phyloP scores from a whole-genome alignment of 2,113 vertebrate species.

The Syngnathoides biaculeatus region DNA sequence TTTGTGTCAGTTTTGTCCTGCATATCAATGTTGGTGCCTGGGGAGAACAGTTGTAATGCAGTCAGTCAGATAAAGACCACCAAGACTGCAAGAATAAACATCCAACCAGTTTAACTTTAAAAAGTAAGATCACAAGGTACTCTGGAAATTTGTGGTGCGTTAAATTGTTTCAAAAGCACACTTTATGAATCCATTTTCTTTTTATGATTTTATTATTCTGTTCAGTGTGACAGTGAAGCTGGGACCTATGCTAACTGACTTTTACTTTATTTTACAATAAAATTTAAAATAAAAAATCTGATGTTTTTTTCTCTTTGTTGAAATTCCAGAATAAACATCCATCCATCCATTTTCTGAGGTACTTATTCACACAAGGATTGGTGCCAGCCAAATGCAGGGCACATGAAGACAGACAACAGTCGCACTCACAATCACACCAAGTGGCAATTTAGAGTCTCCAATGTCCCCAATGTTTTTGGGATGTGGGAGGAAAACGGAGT shows the following conservation, averaged over 20 bases:
- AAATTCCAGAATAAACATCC: no score
- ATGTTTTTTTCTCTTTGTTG: neutral
- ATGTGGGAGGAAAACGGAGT: no score
- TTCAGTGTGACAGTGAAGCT: neutral
- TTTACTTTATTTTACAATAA: neutral
- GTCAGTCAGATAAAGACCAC: constrained; percentile 11
- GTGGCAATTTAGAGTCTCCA: no score
- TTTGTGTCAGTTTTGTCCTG: neutral
- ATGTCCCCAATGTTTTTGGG: no score
- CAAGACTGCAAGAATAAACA: constrained; percentile 8
- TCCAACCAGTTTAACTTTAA: neutral
- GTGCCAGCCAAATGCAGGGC: no score
- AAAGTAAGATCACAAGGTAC: neutral
- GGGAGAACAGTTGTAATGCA: constrained; percentile 6
- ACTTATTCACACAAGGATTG: no score
- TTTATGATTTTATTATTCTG: neutral
- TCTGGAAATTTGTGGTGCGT: neutral
- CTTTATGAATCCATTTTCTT: neutral
- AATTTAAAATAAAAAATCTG: neutral
- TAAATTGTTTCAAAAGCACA: neutral
- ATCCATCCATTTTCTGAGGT: no score
- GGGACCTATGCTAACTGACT: neutral
- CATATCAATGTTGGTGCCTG: constrained; percentile 4
- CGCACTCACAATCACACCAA: no score
- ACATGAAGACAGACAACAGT: no score